These are phyloP conservation scores for Pterocles orientalis DNA, from an alignment of 2,113 vertebrate species.

Conservation along the genomic window DNA sequence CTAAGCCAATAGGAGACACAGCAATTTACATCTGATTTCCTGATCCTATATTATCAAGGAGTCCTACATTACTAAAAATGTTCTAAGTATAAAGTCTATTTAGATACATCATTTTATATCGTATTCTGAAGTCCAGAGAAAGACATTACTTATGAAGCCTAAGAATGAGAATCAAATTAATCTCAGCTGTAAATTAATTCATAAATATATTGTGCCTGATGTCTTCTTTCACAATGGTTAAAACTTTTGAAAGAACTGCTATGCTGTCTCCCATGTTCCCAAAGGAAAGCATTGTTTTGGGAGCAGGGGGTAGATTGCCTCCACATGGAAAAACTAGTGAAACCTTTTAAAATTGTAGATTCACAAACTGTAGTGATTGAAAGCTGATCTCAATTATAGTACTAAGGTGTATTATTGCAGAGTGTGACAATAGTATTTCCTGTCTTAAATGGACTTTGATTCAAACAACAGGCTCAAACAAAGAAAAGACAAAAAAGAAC, in stretches of 20 bases:
- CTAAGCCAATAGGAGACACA: not conserved
- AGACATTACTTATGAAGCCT: not conserved
- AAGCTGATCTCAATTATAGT: conserved; percentile 68
- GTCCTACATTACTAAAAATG: not conserved
- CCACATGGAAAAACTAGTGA: conserved; percentile 14
- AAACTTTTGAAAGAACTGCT: conserved; percentile 26
- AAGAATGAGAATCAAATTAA: not conserved
- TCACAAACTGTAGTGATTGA: conserved; percentile 70
- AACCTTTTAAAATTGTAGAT: conserved; percentile 58
- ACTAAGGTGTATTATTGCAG: conserved; percentile 12
- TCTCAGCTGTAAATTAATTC: not conserved
- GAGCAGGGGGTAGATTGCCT: conserved; percentile 53
- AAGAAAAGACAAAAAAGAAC: not conserved
- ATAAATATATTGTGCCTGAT: not conserved
- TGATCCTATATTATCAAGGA: not conserved
- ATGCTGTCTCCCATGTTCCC: not conserved
- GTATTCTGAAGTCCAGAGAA: not conserved
- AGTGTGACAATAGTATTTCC: conserved; percentile 66
- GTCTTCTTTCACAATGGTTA: not conserved
- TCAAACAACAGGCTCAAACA: conserved; percentile 25
- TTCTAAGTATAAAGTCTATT: not conserved
- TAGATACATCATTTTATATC: not conserved
- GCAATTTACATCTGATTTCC: not conserved
- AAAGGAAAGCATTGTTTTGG: conserved; percentile 25
- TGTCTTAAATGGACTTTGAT: conserved; percentile 53